A percentile compares a stretch with the other conserved stretches of the same genome.
These are phyloP conservation scores for Diabrotica undecimpunctata DNA, from an alignment of 1,140 invertebrate genomes.

Conservation along the genomic window DNA sequence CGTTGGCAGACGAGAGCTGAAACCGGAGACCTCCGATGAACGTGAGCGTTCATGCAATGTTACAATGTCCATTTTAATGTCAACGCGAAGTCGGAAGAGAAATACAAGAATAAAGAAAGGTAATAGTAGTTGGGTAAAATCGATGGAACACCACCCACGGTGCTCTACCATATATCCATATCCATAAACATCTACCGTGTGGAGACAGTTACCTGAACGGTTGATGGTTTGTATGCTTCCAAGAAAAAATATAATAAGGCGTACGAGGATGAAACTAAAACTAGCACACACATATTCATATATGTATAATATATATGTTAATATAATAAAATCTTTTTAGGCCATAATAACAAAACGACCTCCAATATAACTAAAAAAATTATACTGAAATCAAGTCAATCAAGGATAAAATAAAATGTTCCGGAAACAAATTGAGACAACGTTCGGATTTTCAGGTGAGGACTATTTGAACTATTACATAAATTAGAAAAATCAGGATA, in stretches of 20 bases:
- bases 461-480: too few relatives aligned
- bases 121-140: slow-evolving; percentile 1
- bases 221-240: background rate
- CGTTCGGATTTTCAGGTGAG: too few relatives aligned
- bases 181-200: background rate
- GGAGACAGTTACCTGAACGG: background rate
- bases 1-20: background rate
- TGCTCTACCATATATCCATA: slow-evolving; percentile 2
- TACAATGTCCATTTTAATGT: background rate
- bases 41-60: background rate
- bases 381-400: too few relatives aligned
- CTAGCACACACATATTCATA: too few relatives aligned
- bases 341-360: too few relatives aligned
- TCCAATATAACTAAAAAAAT: too few relatives aligned
- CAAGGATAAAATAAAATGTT: too few relatives aligned
- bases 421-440: too few relatives aligned
- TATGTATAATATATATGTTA: too few relatives aligned
- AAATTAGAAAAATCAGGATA: too few relatives aligned
- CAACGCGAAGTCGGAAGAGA: background rate
- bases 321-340: too few relatives aligned
- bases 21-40: background rate
- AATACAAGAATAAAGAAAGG: background rate
- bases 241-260: background rate
- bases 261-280: too few relatives aligned
- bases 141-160: background rate